Evolutionary conservation across 1,140 invertebrate species (phyloP).

Genomic region (Diachasmimorpha longicaudata): DNA sequence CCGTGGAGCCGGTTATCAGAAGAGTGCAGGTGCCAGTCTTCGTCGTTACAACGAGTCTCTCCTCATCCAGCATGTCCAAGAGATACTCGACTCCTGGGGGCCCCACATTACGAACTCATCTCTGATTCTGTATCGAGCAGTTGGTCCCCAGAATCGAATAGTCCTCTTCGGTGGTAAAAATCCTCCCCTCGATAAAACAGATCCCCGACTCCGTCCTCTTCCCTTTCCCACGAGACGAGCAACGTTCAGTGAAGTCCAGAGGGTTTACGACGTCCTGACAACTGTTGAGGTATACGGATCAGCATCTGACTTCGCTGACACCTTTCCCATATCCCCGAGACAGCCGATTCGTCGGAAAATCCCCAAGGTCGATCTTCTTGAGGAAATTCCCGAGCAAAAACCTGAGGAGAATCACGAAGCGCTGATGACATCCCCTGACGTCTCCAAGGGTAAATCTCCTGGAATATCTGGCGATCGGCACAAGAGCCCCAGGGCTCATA

Average conservation of each 20-base stretch:
- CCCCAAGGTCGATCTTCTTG: constrained; percentile 34
- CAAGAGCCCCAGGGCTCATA: constrained; percentile 38
- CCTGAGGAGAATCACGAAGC: no score
- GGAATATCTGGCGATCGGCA: constrained; percentile 27
- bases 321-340: constrained; percentile 55
- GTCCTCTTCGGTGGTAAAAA: constrained; percentile 79
- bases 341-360: constrained; percentile 48
- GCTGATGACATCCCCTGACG: neutral
- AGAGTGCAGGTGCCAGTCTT: constrained; percentile 83
- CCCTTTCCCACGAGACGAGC: constrained; percentile 85
- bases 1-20: constrained; percentile 68
- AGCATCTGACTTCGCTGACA: constrained; percentile 61
- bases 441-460: constrained; percentile 30
- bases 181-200: constrained; percentile 71
- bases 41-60: constrained; percentile 80
- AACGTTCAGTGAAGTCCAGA: constrained; percentile 80
- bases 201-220: constrained; percentile 73
- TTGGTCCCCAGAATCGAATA: constrained; percentile 74
- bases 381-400: constrained; percentile 26
- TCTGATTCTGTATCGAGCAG: constrained; percentile 81
- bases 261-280: constrained; percentile 76
- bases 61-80: constrained; percentile 80
- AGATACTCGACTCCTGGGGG: constrained; percentile 75
- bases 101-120: constrained; percentile 71
- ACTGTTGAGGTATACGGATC: constrained; percentile 78